Evolutionary conservation across 2,113 vertebrate genomes (phyloP).

Genomic region (Tetraodon nigroviridis): DNA sequence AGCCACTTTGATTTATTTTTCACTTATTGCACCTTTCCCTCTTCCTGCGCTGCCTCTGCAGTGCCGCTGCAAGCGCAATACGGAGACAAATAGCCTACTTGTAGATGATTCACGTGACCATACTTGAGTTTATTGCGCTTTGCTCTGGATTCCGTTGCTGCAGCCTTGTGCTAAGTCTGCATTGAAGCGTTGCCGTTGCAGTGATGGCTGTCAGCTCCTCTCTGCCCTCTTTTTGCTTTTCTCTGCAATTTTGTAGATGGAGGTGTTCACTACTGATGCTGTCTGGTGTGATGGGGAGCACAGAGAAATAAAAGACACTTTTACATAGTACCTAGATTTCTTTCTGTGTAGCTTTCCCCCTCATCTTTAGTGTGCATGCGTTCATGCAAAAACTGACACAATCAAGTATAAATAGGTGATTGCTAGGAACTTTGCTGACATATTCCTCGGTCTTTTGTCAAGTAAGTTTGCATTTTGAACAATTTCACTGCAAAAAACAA

Average conservation of each 20-base stretch:
- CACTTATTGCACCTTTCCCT: not conserved
- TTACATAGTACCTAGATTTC: conserved; percentile 14
- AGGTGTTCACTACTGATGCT: conserved; percentile 90
- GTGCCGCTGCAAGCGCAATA: conserved; percentile 72
- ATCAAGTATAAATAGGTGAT: too few relatives aligned
- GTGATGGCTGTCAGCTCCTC: conserved; percentile 57
- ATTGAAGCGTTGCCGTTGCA: conserved; percentile 48
- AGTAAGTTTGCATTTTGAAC: too few relatives aligned
- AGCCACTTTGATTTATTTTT: not conserved
- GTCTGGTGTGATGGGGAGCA: conserved; percentile 88
- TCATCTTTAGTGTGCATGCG: not conserved
- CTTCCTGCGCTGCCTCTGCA: conserved; percentile 57
- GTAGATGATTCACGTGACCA: conserved; percentile 65
- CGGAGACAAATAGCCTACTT: conserved; percentile 63
- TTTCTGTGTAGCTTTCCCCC: not conserved
- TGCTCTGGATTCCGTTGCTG: conserved; percentile 51
- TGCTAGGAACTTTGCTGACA: not conserved
- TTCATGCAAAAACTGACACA: not conserved
- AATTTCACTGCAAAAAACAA: too few relatives aligned
- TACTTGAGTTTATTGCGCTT: conserved; percentile 67
- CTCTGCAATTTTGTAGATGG: conserved; percentile 72
- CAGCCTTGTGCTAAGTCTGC: conserved; percentile 33
- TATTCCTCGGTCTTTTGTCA: not conserved
- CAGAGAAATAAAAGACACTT: conserved; percentile 82
- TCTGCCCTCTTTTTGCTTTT: conserved; percentile 64